These are phyloP conservation scores for Calameuta idolon DNA, from an alignment of 2,888 invertebrate genomes.

Conservation along the genomic window DNA sequence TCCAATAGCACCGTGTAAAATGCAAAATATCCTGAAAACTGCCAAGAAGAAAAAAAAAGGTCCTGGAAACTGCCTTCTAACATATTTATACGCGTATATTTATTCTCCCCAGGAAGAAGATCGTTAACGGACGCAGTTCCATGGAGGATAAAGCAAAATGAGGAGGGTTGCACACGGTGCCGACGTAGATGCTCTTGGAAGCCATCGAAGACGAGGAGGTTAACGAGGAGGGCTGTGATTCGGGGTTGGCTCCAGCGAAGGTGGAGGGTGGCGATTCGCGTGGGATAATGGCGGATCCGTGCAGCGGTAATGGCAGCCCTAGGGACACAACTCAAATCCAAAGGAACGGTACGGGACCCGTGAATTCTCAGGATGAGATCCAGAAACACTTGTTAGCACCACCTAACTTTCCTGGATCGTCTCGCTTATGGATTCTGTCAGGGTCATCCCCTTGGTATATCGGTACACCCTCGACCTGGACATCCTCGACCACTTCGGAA, in stretches of 20 bases:
- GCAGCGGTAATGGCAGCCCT: conserved; percentile 52
- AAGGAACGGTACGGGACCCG: conserved; percentile 3
- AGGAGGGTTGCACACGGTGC: background rate
- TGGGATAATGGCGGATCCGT: conserved; percentile 49
- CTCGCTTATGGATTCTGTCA: conserved; percentile 41
- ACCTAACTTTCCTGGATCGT: conserved; percentile 47
- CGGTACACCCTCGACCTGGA: background rate
- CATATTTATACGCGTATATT: too few relatives aligned
- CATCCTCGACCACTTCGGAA: background rate
- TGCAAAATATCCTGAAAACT: too few relatives aligned
- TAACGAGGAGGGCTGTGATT: conserved; percentile 53
- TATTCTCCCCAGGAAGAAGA: background rate
- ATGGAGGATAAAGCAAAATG: background rate
- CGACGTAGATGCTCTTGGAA: conserved; percentile 8
- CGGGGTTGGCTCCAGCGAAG: conserved; percentile 30
- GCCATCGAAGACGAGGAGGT: conserved; percentile 37
- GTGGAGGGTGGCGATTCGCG: conserved; percentile 14
- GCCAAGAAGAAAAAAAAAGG: too few relatives aligned
- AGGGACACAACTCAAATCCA: conserved; percentile 40
- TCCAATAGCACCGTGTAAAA: too few relatives aligned
- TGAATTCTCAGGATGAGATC: background rate
- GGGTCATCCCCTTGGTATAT: background rate
- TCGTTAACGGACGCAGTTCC: background rate
- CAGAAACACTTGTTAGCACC: conserved; percentile 59
- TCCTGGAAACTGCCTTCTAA: too few relatives aligned